Conservation (phyloP, 2,888 invertebrate genomes). For the Trissolcus brochymenae region DNA sequence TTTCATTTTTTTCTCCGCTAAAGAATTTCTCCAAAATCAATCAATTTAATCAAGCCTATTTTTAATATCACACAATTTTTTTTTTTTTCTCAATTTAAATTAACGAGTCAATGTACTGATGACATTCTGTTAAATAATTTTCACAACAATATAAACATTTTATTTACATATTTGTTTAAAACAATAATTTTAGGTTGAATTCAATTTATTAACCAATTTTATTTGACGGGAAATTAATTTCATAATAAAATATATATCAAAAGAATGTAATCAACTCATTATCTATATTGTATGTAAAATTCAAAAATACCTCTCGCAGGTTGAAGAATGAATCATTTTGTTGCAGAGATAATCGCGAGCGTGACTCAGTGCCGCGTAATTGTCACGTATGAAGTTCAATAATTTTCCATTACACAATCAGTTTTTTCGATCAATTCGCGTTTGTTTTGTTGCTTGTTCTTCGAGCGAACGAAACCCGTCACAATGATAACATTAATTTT, state of each 20-base stretch:
- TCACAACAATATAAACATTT: too few species aligned
- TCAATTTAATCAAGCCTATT: too few species aligned
- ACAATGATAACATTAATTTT: too few species aligned
- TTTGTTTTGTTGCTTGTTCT: constrained; percentile 20
- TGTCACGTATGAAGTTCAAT: constrained; percentile 17
- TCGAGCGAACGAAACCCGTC: neutral
- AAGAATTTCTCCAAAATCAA: too few species aligned
- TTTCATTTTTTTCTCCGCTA: too few species aligned
- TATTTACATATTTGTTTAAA: too few species aligned
- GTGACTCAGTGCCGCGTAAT: constrained; percentile 35
- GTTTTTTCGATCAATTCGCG: constrained; percentile 7
- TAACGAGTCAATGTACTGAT: too few species aligned
- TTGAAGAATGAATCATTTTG: constrained; percentile 37
- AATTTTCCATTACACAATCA: constrained; percentile 46
- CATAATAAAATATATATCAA: neutral
- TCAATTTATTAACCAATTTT: too few species aligned
- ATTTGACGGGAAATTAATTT: neutral
- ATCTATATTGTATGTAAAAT: constrained; percentile 15
- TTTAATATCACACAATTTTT: too few species aligned
- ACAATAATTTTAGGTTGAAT: too few species aligned
- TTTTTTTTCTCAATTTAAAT: too few species aligned
- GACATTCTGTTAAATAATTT: too few species aligned
- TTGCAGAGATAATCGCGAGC: constrained; percentile 19
- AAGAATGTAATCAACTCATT: constrained; percentile 9
- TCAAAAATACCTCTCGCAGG: constrained; percentile 19